Evolutionary conservation across 2,797 vertebrate genomes (phyloP), one percentile per base, ranked within the genome.

Genomic region (Hydrolagus colliei): DNA sequence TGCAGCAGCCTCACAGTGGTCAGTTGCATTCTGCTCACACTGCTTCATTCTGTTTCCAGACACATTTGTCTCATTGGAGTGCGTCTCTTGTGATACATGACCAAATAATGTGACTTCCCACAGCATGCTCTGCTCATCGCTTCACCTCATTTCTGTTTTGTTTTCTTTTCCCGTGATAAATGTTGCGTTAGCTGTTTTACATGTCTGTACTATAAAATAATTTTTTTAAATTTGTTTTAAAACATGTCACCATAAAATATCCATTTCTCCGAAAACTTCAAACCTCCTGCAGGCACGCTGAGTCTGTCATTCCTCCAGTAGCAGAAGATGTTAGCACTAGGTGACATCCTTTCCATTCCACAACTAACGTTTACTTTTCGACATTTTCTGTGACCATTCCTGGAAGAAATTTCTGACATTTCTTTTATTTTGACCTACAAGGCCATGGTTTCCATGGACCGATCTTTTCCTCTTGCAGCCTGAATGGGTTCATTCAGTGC

Each of bases 381-480:
- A 87, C 1, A 93, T 93, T 95, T 95, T 95, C 91, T 94, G 90
- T 95, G 94, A 96, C 93, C 93, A 92, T 93, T 94, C 92, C 93
- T 91, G 94, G 92, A 88, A 96, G 93, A 95, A 93, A 95, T 94
- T 94, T 94, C 91, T 93, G 91, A 12, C 95, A 95, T 95, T 96
- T 95, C 95, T 94, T 94, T 90, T 91, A 86, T 94, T 91, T 93
- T 93, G 96, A 93, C 93, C 10, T 96, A 91, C 91, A 94, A 90
- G 92, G 93, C 91, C 93, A 91, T 90, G 91, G 91, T 94, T 92
- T 95, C 94, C 91, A 89, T 92, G 94, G 95, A 94, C 95, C 92
- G 92, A 92, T 93, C 92, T 92, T 88, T 91, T 92, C 20, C 75
- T 77, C 7, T 4, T 91, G 93, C 93, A 93, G 92, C 92, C 79